Base-by-base conservation (phyloP, 2,113 vertebrate genomes). In the Corythornis madagascariensis region DNA sequence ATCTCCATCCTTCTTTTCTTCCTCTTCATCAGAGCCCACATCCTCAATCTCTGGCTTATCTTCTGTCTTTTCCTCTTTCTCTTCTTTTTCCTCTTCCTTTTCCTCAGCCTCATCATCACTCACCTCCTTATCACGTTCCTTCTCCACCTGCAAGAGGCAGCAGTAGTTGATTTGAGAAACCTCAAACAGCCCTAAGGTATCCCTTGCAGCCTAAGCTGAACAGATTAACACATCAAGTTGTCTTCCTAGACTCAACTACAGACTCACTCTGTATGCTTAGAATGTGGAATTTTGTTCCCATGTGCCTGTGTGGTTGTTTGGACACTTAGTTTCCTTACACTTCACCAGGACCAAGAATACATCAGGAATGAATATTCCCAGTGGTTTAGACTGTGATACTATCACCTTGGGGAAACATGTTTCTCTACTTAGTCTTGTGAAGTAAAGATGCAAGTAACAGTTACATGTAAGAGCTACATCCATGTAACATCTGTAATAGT, bases 11-110 rank as follows among this genome's bases (percentile, higher is more conserved):
- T 98, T 98, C 94, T 98, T 98, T n/a, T 98, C 98, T 6, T 98
- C 98, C 8, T 98, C 98, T 24, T 98, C 98, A 74, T 98, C 98
- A 52, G 98, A 98, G 6, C 98, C 98, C 29, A 98, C 98, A 90
- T 98, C 98, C 24, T 98, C 98, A 60, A 98, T 98, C 38, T 98
- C 98, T 13, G 98, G 98, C 4, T 98, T 98, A 65, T 98, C 98
- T 15, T 98, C 98, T 1, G 96, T 95, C 65, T 98, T 97, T n/a
- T 96, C 96, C 47, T 96, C 94, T 24, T 97, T 97, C 18, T 96
- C 96, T 16, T 97, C 97, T n/a, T 96, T 97, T 21, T 98, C 97
- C 3, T 98, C 98, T 29, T 98, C 98, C 55, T 98, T 98, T 35
- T 98, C 98, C 56, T 98, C 98, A 29, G 97, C 98, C 38, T 98